Conservation (phyloP, 2,888 invertebrate genomes). For the Acleris laterana region DNA sequence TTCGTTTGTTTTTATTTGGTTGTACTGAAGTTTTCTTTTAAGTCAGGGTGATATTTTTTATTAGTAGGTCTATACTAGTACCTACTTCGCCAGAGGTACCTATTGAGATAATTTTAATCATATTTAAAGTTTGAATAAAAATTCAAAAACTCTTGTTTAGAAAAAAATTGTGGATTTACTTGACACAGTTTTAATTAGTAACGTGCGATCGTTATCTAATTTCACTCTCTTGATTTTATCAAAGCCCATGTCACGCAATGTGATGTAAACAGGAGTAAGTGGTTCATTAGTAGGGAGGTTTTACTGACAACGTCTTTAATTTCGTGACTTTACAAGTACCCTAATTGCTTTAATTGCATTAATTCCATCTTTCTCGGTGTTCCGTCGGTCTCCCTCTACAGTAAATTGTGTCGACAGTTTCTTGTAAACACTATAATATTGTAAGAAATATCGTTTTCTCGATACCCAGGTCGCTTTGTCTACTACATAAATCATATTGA, state of each 20-base stretch:
- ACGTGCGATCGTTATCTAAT: background rate
- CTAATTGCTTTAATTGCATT: constrained; percentile 6
- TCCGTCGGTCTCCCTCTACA: constrained; percentile 10
- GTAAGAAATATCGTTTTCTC: constrained; percentile 34
- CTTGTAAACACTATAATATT: constrained; percentile 22
- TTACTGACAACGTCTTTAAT: constrained; percentile 9
- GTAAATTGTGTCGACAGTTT: constrained; percentile 7
- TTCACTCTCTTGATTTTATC: background rate
- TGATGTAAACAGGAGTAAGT: background rate
- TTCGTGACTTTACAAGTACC: constrained; percentile 14
- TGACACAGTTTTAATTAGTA: no score
- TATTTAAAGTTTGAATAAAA: no score
- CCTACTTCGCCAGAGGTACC: no score
- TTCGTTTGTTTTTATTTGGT: no score
- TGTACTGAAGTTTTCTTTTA: no score
- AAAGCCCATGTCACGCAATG: background rate
- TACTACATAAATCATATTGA: constrained; percentile 58
- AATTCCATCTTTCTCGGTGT: constrained; percentile 12
- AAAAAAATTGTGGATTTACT: no score
- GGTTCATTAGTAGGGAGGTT: background rate
- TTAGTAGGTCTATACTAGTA: no score
- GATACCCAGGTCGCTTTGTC: constrained; percentile 27
- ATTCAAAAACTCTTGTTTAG: no score
- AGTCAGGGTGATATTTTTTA: no score
- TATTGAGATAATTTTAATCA: no score